A percentile compares a stretch with the other conserved stretches of the same genome.
Conservation (phyloP, 2,888 invertebrate species). For the Sphaeridia pumilis region DNA sequence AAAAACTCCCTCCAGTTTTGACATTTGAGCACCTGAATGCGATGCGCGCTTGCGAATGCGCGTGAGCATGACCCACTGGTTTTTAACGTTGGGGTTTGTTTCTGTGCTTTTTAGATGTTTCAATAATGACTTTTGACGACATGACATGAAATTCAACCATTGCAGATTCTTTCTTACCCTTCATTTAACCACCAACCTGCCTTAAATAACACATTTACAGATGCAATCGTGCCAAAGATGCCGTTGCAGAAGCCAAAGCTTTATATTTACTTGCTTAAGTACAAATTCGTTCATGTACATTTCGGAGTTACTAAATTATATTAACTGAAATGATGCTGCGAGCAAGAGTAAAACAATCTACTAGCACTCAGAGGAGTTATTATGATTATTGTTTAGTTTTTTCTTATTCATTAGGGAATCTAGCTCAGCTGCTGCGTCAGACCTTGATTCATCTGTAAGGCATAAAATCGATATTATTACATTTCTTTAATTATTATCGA, state of each 20-base stretch:
- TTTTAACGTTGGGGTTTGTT: too few relatives aligned
- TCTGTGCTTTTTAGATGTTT: too few relatives aligned
- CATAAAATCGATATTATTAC: conserved; percentile 40
- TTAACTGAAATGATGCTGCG: not conserved
- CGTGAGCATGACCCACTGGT: too few relatives aligned
- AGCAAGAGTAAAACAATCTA: not conserved
- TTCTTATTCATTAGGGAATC: conserved; percentile 72
- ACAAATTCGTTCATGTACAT: not conserved
- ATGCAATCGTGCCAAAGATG: too few relatives aligned
- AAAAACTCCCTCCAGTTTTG: not conserved
- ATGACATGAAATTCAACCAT: too few relatives aligned
- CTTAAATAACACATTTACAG: too few relatives aligned
- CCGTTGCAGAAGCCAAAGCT: not conserved
- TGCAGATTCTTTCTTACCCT: too few relatives aligned
- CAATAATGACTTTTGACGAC: too few relatives aligned
- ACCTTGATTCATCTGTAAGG: conserved; percentile 57
- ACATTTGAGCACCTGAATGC: too few relatives aligned
- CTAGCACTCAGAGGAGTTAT: conserved; percentile 34
- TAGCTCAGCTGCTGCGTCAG: conserved; percentile 84
- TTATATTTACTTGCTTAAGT: not conserved
- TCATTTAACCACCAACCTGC: too few relatives aligned
- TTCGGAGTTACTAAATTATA: not conserved
- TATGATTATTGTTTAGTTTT: conserved; percentile 38
- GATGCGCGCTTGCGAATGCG: too few relatives aligned
- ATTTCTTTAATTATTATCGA: not conserved